Percentiles rank a stretch among this genome's conserved stretches.
These are phyloP conservation scores for Nyctibius bracteatus DNA, from an alignment of 2,113 vertebrate species.

Conservation along the genomic window DNA sequence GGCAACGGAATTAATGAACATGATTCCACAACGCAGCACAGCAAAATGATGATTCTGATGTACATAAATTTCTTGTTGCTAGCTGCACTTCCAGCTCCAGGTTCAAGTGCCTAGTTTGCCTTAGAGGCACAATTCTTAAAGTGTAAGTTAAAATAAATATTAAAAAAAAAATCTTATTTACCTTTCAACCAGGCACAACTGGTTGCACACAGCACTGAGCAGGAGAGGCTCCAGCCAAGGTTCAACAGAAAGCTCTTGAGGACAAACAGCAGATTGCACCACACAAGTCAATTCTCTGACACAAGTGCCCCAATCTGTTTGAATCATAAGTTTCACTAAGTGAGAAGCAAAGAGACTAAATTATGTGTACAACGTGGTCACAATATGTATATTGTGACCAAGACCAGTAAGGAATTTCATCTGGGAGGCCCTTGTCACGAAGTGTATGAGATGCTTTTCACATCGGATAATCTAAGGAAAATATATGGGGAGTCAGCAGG, in stretches of 20 bases:
- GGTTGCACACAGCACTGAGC: not conserved
- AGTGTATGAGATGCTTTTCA: not conserved
- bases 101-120: not conserved
- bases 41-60: not conserved
- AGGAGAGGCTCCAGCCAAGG: not conserved
- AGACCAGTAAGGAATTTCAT: not conserved
- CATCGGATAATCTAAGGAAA: not conserved
- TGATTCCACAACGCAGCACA: fast-evolving
- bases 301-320: not conserved
- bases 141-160: not conserved
- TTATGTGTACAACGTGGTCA: not conserved
- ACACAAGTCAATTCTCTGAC: not conserved
- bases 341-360: not conserved
- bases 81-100: not conserved
- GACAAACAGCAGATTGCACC: not conserved
- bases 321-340: not conserved
- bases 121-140: not conserved
- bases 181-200: not conserved
- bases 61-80: not conserved
- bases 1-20: not conserved
- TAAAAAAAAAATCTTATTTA: not conserved
- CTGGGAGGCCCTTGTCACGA: not conserved
- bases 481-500: not conserved
- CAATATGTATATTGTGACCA: not conserved
- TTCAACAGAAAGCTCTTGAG: not conserved